Conservation (phyloP, 2,797 vertebrate genomes). For the Capromys pilorides region DNA sequence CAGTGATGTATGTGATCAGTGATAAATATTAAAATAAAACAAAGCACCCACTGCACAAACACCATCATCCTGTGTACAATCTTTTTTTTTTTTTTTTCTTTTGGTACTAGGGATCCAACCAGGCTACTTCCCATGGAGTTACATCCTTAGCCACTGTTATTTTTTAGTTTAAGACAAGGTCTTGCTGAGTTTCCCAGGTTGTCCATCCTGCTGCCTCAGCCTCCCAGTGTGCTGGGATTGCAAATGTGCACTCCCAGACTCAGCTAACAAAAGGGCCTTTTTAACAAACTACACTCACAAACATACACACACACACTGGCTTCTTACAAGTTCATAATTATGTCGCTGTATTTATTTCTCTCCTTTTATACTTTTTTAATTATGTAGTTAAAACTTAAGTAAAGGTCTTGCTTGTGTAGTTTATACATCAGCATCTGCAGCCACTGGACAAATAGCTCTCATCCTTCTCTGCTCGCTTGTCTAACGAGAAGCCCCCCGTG, state of each 20-base stretch:
- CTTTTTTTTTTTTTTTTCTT: background rate
- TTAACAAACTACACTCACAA: background rate
- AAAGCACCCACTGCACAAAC: background rate
- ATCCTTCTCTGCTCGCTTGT: background rate
- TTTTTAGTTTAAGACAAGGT: background rate
- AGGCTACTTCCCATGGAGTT: background rate
- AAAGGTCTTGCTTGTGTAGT: background rate
- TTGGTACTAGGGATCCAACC: background rate
- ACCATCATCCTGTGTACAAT: background rate
- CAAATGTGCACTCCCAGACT: too few relatives aligned
- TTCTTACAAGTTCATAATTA: background rate
- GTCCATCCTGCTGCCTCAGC: background rate
- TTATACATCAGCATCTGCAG: background rate
- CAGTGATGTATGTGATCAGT: background rate
- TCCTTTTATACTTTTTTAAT: background rate
- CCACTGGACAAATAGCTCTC: background rate
- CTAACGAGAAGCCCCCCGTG: background rate
- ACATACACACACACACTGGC: background rate
- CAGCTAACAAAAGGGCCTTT: background rate
- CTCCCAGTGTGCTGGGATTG: background rate
- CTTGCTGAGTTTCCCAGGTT: background rate
- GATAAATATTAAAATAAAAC: constrained; percentile 28
- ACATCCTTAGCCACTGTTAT: background rate
- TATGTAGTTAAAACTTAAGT: background rate
- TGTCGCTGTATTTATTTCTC: background rate